Base-by-base conservation (phyloP, 2,797 vertebrate genomes). In the Sylvilagus floridanus region DNA sequence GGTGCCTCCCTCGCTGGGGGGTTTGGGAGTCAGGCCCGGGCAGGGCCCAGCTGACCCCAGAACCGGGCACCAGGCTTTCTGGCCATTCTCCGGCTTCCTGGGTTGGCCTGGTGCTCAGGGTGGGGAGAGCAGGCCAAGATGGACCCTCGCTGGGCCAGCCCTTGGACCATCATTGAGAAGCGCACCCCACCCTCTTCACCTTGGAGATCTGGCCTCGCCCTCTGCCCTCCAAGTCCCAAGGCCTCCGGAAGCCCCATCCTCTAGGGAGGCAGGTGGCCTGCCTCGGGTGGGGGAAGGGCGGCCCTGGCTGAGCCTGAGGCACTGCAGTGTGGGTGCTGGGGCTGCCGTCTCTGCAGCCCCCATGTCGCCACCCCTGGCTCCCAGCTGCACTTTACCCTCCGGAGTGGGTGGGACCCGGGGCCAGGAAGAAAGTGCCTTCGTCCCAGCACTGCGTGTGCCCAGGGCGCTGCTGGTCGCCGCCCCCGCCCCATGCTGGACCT, bases 381-480 rank as follows among this genome's bases (percentile, higher is more conserved):
- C 93, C 96, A 81, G 95, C 96, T 95, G 97, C 97, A 97, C 97
- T 97, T 97, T 97, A 97, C 95, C 79, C 68, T 92, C 24, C 32
- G 84, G 60, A 72, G 63, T 72, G 13, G 35, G 17, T 66, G 88
- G 14, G 0, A 77, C n/a, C 0, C 1, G 57, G 84, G 9, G 1
- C 35, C 21, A 73, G 63, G 24, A 79, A 30, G 77, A 83, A 26
- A 32, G 2, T 9, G 60, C 62, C 50, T 19, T 0, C 57, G 7
- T 57, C 57, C 77, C 66, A 13, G 54, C 28, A 30, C 47, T 19
- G 86, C 89, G 75, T 52, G 32, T 50, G 62, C 76, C 90, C 71
- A n/a, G 47, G 88, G 32, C 12, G 24, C 75, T 71, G 60, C 63
- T 75, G 4, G 84, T 77, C 57, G 7, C 62, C 4, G 1, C 35